Evolutionary conservation across 2,888 invertebrate genomes (phyloP).

Genomic region (Oligia fasciuncula): DNA sequence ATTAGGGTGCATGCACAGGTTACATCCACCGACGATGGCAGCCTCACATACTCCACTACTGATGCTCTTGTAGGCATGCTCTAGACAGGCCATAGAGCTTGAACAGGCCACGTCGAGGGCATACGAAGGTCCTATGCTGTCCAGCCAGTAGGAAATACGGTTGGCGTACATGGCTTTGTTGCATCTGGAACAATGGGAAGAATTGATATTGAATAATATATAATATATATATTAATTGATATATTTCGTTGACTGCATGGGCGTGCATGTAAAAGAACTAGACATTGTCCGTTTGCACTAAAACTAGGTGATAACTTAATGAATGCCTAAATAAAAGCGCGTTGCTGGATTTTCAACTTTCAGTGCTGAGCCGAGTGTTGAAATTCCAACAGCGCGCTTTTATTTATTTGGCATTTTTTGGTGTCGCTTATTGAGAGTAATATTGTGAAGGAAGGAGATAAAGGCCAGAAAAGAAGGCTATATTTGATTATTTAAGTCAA

Average conservation of each 20-base stretch:
- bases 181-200: conserved; percentile 62
- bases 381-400: not conserved
- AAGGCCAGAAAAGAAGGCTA: not conserved
- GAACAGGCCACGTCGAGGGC: conserved; percentile 70
- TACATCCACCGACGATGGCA: conserved; percentile 91
- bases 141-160: conserved; percentile 78
- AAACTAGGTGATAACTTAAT: not conserved
- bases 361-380: not conserved
- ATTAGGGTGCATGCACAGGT: conserved; percentile 88
- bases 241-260: not conserved
- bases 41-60: conserved; percentile 73
- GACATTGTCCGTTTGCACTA: not conserved
- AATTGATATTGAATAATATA: not conserved
- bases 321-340: not conserved
- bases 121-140: conserved; percentile 74
- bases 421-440: not conserved
- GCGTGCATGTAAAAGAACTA: not conserved
- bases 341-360: not conserved
- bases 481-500: not conserved
- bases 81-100: conserved; percentile 72
- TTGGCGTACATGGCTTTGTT: conserved; percentile 78
- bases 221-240: too few species aligned
- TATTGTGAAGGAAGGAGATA: not conserved
- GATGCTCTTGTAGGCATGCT: conserved; percentile 73
- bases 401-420: not conserved